These are phyloP conservation scores for Helicorthomorpha holstii DNA, from an alignment of 1,140 invertebrate species.

Conservation along the genomic window DNA sequence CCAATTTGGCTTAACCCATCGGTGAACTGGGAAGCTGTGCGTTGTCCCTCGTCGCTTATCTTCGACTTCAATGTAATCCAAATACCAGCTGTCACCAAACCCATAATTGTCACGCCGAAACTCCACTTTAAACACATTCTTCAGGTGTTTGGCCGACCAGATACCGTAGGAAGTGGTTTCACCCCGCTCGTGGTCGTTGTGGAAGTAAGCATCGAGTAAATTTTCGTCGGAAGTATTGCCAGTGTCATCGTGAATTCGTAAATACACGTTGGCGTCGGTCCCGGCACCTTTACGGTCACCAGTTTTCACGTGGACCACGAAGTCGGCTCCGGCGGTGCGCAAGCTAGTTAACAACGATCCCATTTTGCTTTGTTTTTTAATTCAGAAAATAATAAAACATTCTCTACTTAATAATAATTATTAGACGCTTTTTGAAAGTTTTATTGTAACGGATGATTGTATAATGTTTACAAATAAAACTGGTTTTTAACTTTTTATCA, in stretches of 20 bases:
- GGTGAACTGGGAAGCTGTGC: slow-evolving; percentile 27
- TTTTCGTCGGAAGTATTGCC: slow-evolving; percentile 18
- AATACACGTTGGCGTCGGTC: slow-evolving; percentile 26
- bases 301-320: slow-evolving; percentile 24
- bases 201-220: slow-evolving; percentile 22
- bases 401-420: too few relatives aligned
- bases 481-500: too few relatives aligned
- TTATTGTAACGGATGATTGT: too few relatives aligned
- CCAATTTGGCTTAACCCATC: slow-evolving; percentile 27
- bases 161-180: slow-evolving; percentile 20
- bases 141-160: slow-evolving; percentile 5
- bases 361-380: too few relatives aligned
- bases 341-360: too few relatives aligned
- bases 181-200: slow-evolving; percentile 28
- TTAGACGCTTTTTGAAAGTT: too few relatives aligned
- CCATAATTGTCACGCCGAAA: slow-evolving; percentile 16
- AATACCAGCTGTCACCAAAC: slow-evolving; percentile 16
- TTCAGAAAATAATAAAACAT: too few relatives aligned
- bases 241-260: slow-evolving; percentile 21
- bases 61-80: slow-evolving; percentile 16
- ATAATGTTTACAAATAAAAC: too few relatives aligned
- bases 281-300: slow-evolving; percentile 26
- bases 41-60: slow-evolving; percentile 2
- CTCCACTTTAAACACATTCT: slow-evolving; percentile 11
- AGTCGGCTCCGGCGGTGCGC: slow-evolving; percentile 1